Evolutionary conservation across 2,113 vertebrate species (phyloP).

Genomic region (Aphyosemion australe): DNA sequence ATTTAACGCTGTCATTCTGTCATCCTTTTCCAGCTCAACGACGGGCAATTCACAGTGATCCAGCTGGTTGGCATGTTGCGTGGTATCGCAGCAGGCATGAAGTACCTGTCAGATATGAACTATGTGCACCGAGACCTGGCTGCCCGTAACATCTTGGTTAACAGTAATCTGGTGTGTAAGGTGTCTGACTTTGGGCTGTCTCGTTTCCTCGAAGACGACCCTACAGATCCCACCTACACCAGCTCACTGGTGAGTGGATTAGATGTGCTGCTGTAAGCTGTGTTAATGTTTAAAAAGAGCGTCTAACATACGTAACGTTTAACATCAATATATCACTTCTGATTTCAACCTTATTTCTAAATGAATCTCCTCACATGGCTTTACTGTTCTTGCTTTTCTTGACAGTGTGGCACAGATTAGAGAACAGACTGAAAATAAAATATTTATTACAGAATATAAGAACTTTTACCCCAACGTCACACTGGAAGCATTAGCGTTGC

Average conservation of each 20-base stretch:
- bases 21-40: constrained; percentile 84
- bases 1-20: constrained; percentile 28
- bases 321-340: constrained; percentile 32
- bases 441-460: too few relatives aligned
- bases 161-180: constrained; percentile 98
- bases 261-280: not conserved
- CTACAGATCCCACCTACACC: constrained; percentile 93
- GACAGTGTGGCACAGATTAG: too few relatives aligned
- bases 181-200: constrained; percentile 97
- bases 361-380: constrained; percentile 1
- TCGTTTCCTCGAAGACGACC: constrained; percentile 93
- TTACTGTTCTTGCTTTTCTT: not conserved
- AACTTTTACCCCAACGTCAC: too few relatives aligned
- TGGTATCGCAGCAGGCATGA: constrained; percentile 95
- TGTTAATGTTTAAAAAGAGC: constrained; percentile 12
- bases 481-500: too few relatives aligned
- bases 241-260: constrained; percentile 88
- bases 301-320: constrained; percentile 34
- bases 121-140: constrained; percentile 95
- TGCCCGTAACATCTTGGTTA: constrained; percentile 95
- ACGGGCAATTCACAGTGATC: constrained; percentile 97
- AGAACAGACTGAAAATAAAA: too few relatives aligned
- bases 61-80: constrained; percentile 96
- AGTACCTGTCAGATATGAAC: constrained; percentile 97
- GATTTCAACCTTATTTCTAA: constrained; percentile 1